Base-by-base conservation (phyloP, 2,888 invertebrate species). In the Epicampocera succincta region DNA sequence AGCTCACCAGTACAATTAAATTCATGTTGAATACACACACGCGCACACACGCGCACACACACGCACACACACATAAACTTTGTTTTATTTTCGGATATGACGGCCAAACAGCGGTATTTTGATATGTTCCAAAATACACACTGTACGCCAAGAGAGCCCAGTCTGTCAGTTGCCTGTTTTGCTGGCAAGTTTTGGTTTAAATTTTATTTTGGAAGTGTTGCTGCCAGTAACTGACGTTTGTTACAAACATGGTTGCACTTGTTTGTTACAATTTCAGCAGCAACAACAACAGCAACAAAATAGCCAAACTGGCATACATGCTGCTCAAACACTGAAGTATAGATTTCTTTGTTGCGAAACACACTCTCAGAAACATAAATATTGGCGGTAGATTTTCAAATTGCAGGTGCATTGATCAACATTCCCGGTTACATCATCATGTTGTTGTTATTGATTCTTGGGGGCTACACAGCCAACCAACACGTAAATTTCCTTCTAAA, bases 191-290 rank as follows among this genome's bases (percentile, higher is more conserved):
- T 44, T 76, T 72, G 44, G 19, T 68, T 68, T 19, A 65, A 56
- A 46, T 68, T 66, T 73, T 68, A 74, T 72, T 79, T 77, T 77
- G 77, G 61, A 50, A 69, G 68, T 74, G 71, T 48, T 66, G 63
- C 50, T 66, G 69, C 69, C 21, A 40, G 80, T 76, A 84, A 84
- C 82, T 77, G 86, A 83, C 79, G 72, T 76, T 73, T 73, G 68
- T 58, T 46, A 40, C 44, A 50, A 33, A 33, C 63, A 48, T 69
- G 58, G 56, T 76, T 77, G 61, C 58, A 25, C 33, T 72, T 69
- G 65, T 63, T 75, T 73, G 76, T 2, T 85, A 78, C 83, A 84
- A 86, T 17, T 17, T 0, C 85, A 85, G 58, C 40, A 63, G 33
- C 52, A 54, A 44, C 25, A 50, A 79, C 25, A 68, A 54, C 52